Conservation (phyloP, 2,888 invertebrate genomes). For the Acronicta psi region DNA sequence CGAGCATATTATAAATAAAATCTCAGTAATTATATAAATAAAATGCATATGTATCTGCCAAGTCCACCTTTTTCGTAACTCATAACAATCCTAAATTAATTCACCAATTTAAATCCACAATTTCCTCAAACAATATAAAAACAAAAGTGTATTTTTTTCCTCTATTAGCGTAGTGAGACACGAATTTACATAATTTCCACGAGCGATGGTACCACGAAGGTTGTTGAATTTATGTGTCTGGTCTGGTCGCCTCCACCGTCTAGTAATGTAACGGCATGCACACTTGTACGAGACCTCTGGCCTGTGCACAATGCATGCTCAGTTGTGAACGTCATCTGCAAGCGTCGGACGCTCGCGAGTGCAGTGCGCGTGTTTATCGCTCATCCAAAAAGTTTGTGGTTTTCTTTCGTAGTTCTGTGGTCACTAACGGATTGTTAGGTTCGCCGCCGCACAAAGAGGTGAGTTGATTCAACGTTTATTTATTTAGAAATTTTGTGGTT, state of each 20-base stretch:
- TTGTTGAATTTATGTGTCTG: slow-evolving; percentile 67
- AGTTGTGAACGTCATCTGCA: slow-evolving; percentile 48
- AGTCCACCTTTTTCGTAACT: too few species aligned
- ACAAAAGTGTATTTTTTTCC: slow-evolving; percentile 1
- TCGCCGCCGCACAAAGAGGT: slow-evolving; percentile 47
- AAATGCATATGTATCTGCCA: too few species aligned
- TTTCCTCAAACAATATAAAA: too few species aligned
- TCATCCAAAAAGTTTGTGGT: slow-evolving; percentile 53
- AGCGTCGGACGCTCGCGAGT: slow-evolving; percentile 37
- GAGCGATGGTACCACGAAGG: slow-evolving; percentile 49
- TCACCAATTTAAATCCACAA: too few species aligned
- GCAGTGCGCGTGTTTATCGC: slow-evolving; percentile 24
- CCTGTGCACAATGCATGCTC: slow-evolving; percentile 53
- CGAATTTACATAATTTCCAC: slow-evolving; percentile 56
- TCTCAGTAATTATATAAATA: too few species aligned
- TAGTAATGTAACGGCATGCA: slow-evolving; percentile 36
- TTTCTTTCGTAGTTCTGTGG: slow-evolving; percentile 58
- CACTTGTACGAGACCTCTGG: slow-evolving; percentile 37
- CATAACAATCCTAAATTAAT: too few species aligned
- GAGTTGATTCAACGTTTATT: slow-evolving; percentile 31
- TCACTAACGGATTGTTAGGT: slow-evolving; percentile 50
- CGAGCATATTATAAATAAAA: too few species aligned
- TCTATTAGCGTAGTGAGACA: slow-evolving; percentile 33
- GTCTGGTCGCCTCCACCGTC: slow-evolving; percentile 58
- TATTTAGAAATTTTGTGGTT: slow-evolving; percentile 20